Conservation (phyloP, 2,113 vertebrate species). For the Xiphorhynchus elegans region DNA sequence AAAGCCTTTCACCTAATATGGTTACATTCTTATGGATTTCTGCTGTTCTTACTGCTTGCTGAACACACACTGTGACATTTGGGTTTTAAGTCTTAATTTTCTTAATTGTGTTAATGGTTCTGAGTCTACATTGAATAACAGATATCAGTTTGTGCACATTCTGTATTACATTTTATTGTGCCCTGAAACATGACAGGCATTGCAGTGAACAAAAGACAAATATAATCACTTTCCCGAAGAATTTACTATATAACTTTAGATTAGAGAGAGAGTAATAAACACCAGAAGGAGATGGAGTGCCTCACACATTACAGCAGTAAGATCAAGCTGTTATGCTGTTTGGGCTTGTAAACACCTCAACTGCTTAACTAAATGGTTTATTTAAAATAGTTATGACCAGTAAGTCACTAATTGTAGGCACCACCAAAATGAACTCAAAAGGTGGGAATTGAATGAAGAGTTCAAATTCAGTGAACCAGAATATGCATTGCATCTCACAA, state of each 20-base stretch:
- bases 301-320: conserved; percentile 5
- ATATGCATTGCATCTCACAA: background rate
- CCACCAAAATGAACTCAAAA: background rate
- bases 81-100: conserved; percentile 4
- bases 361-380: conserved; percentile 50
- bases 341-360: conserved; percentile 48
- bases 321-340: conserved; percentile 53
- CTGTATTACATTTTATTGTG: background rate
- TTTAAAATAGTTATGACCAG: conserved; percentile 64
- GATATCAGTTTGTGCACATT: background rate
- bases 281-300: conserved; percentile 47
- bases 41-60: conserved; percentile 11
- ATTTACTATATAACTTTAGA: conserved; percentile 40
- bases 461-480: conserved; percentile 41
- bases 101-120: background rate
- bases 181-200: background rate
- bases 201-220: background rate
- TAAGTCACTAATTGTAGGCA: conserved; percentile 22
- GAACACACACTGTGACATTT: background rate
- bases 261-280: conserved; percentile 52
- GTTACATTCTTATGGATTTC: background rate
- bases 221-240: conserved; percentile 1
- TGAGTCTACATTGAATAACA: background rate
- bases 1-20: conserved; percentile 1
- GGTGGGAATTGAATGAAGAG: background rate